Percentiles rank a stretch among this genome's conserved stretches.
phyloP scores from a whole-genome alignment of 2,113 vertebrate species.

The Tragelaphus imberbis region DNA sequence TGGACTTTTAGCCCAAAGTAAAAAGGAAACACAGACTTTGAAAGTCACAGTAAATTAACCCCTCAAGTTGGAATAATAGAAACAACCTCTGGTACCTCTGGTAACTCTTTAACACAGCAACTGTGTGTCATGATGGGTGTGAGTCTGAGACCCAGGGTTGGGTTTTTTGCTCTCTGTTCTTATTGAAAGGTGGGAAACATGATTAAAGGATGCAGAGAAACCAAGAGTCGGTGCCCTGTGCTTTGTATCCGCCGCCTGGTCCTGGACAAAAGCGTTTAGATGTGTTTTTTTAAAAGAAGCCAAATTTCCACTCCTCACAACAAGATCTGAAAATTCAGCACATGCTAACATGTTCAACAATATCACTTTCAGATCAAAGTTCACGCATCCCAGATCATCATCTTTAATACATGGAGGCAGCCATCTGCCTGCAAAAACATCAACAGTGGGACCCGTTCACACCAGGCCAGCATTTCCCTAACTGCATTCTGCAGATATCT shows the following conservation, averaged over 20 bases:
- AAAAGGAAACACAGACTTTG: neutral
- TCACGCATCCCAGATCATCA: neutral
- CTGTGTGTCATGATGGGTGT: rapidly evolving
- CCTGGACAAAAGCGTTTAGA: neutral
- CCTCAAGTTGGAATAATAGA: neutral
- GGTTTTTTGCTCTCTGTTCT: neutral
- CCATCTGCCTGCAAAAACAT: neutral
- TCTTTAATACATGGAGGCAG: neutral
- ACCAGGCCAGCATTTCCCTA: neutral
- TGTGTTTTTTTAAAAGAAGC: neutral
- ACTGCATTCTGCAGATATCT: neutral
- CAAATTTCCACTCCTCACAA: neutral
- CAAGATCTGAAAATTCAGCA: conserved; percentile 25
- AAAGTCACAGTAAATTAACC: neutral
- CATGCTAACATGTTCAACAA: neutral
- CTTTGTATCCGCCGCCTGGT: neutral
- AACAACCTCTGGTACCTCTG: neutral
- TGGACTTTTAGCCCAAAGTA: neutral
- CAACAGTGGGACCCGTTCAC: rapidly evolving
- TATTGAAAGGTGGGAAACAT: neutral
- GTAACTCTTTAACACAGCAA: neutral
- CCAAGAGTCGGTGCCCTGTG: neutral
- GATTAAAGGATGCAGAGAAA: neutral
- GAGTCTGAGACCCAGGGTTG: neutral
- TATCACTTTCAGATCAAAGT: neutral